phyloP scores from a whole-genome alignment of 2,113 vertebrate genomes.

The Phoenicopterus ruber region DNA sequence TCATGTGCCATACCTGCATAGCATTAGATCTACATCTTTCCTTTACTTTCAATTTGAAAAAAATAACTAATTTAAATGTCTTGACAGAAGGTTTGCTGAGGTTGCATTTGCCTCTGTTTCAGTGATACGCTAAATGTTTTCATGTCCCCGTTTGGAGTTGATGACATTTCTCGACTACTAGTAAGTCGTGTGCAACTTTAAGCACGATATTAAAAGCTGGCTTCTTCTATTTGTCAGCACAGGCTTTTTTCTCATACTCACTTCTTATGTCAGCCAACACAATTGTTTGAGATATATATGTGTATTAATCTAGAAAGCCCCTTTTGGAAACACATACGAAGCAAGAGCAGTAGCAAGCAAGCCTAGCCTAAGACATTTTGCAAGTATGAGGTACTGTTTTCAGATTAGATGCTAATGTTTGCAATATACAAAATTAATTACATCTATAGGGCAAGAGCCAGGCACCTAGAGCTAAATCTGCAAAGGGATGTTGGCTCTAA shows the following conservation, averaged over 20 bases:
- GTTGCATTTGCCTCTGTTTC: not conserved
- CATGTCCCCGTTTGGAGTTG: not conserved
- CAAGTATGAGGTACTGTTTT: not conserved
- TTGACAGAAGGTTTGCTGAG: not conserved
- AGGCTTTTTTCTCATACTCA: not conserved
- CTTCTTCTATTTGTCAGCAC: not conserved
- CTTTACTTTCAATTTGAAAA: not conserved
- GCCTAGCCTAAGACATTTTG: not conserved
- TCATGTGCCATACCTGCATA: not conserved
- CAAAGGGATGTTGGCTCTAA: not conserved
- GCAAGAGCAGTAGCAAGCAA: not conserved
- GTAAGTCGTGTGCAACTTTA: not conserved
- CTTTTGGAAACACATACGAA: not conserved
- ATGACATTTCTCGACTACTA: not conserved
- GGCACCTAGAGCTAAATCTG: not conserved
- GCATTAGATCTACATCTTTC: not conserved
- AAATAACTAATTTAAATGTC: not conserved
- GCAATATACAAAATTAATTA: not conserved
- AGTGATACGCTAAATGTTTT: not conserved
- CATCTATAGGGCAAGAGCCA: not conserved
- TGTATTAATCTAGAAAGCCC: not conserved
- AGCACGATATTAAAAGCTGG: not conserved
- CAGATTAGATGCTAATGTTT: not conserved
- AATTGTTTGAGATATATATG: not conserved
- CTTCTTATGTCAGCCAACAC: not conserved